These are phyloP conservation scores for Phymorhynchus buccinoides DNA, from an alignment of 1,140 invertebrate genomes.

Conservation along the genomic window DNA sequence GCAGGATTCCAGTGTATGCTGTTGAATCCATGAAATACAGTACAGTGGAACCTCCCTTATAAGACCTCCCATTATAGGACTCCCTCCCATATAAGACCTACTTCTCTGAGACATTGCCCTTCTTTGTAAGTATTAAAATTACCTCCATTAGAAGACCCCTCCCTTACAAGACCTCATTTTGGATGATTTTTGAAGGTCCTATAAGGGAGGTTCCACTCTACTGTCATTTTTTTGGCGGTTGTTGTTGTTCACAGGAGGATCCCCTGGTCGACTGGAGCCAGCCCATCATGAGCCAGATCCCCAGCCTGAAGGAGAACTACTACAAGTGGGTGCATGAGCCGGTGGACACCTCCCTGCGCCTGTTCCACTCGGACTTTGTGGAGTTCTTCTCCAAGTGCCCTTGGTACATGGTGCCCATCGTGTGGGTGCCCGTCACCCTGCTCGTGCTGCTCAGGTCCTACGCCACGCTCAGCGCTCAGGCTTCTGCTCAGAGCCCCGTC, in stretches of 20 bases:
- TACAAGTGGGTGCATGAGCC: constrained; percentile 75
- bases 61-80: too few species aligned
- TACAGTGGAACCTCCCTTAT: too few species aligned
- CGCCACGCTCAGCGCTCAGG: background rate
- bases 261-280: constrained; percentile 70
- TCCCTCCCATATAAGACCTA: too few species aligned
- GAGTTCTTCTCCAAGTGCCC: constrained; percentile 71
- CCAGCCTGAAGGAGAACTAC: constrained; percentile 71
- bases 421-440: constrained; percentile 73
- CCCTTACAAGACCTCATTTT: too few species aligned
- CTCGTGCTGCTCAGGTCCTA: constrained; percentile 45
- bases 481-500: background rate
- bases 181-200: too few species aligned
- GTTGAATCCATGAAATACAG: too few species aligned
- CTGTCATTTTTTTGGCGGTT: too few species aligned
- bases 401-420: constrained; percentile 73
- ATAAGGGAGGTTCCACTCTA: too few species aligned
- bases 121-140: too few species aligned
- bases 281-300: constrained; percentile 71
- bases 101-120: too few species aligned
- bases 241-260: constrained; percentile 58
- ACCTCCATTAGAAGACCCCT: too few species aligned
- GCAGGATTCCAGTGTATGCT: too few species aligned
- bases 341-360: constrained; percentile 70
- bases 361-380: constrained; percentile 72